Evolutionary conservation across 2,797 vertebrate species (phyloP).

Genomic region (Etheostoma nigrum): DNA sequence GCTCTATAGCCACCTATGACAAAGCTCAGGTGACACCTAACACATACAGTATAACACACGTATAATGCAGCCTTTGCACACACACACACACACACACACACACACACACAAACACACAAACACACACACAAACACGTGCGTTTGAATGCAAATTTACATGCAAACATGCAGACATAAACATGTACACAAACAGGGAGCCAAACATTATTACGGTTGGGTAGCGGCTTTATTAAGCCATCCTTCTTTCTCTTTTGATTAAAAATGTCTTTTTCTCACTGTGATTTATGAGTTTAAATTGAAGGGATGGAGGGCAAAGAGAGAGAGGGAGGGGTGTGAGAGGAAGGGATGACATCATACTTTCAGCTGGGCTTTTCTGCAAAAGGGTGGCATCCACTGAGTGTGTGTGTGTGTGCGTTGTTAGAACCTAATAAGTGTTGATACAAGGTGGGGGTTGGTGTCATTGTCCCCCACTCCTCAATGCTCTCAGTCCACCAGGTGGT

Average conservation of each 20-base stretch:
- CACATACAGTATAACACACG: slow-evolving; percentile 20
- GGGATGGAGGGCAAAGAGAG: slow-evolving; percentile 52
- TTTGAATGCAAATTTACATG: slow-evolving; percentile 40
- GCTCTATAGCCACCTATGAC: slow-evolving; percentile 13
- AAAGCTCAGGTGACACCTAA: slow-evolving; percentile 33
- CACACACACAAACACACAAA: not conserved
- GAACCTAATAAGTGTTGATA: slow-evolving; percentile 36
- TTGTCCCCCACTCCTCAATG: slow-evolving; percentile 5
- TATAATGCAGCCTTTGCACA: slow-evolving; percentile 23
- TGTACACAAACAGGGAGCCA: slow-evolving; percentile 42
- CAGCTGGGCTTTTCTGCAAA: slow-evolving; percentile 59
- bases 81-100: not conserved
- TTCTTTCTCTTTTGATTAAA: slow-evolving; percentile 87
- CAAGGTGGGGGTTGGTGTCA: slow-evolving; percentile 43
- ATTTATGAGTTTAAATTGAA: slow-evolving; percentile 80
- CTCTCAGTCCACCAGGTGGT: slow-evolving; percentile 66
- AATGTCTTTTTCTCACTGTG: slow-evolving; percentile 79
- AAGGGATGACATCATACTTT: slow-evolving; percentile 83
- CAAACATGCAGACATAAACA: slow-evolving; percentile 45
- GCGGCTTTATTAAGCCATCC: slow-evolving; percentile 80
- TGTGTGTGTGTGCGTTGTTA: slow-evolving; percentile 23
- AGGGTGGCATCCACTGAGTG: slow-evolving; percentile 60
- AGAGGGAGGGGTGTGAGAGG: slow-evolving; percentile 27
- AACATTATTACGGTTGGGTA: slow-evolving; percentile 71
- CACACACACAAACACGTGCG: not conserved